These are phyloP conservation scores for Ascidia mentula DNA, from an alignment of 23 tunicate species.

Conservation along the genomic window DNA sequence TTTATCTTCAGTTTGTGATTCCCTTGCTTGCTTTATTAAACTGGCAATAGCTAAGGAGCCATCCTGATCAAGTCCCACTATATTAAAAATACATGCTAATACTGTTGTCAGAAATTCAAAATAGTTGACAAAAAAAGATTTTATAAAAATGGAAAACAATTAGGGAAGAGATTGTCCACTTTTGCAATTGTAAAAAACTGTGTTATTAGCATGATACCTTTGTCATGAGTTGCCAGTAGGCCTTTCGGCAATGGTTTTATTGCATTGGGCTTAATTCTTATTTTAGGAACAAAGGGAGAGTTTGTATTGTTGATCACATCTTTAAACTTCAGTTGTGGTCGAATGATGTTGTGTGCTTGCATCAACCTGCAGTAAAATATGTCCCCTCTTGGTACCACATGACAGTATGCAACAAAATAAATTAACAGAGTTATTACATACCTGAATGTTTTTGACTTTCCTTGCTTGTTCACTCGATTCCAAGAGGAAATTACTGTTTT, in stretches of 20 bases:
- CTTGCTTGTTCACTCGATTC: constrained; percentile 52
- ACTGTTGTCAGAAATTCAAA: too few relatives aligned
- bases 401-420: too few relatives aligned
- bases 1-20: constrained; percentile 48
- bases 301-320: constrained; percentile 79
- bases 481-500: constrained; percentile 74
- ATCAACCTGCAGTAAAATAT: constrained; percentile 32
- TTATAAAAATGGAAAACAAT: neutral
- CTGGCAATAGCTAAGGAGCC: constrained; percentile 52
- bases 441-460: constrained; percentile 62
- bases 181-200: too few relatives aligned
- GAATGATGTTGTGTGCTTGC: constrained; percentile 67
- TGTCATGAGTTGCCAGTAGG: constrained; percentile 38
- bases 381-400: neutral
- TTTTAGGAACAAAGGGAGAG: constrained; percentile 86
- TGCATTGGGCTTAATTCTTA: constrained; percentile 72
- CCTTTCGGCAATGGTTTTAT: constrained; percentile 52
- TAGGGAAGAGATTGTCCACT: neutral
- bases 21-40: constrained; percentile 45
- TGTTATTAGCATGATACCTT: constrained; percentile 9
- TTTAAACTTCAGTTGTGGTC: constrained; percentile 84
- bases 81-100: too few relatives aligned
- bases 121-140: neutral
- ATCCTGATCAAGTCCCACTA: neutral
- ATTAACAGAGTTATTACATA: neutral